Conservation (phyloP, 1,140 invertebrate genomes). For the Euura saliciscinereae region DNA sequence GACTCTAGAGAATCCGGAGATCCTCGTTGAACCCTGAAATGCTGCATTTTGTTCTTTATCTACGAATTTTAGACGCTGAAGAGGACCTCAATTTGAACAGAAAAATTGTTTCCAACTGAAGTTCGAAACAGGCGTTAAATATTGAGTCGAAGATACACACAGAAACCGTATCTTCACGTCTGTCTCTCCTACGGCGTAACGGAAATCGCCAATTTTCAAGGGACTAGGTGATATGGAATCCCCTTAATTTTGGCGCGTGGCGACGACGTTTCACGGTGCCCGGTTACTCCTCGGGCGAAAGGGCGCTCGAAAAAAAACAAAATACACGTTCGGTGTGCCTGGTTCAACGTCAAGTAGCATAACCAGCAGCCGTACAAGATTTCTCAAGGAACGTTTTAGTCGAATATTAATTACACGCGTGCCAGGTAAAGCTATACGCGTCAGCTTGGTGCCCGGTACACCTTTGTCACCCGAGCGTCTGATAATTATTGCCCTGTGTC, state of each 20-base stretch:
- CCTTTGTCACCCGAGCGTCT: background rate
- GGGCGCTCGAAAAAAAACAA: background rate
- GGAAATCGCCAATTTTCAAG: conserved; percentile 3
- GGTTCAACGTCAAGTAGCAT: too few species aligned
- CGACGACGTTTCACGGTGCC: background rate
- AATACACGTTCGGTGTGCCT: too few species aligned
- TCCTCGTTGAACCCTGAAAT: too few species aligned
- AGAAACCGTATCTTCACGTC: too few species aligned
- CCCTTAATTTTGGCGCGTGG: conserved; percentile 4
- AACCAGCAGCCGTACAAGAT: background rate
- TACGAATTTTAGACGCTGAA: too few species aligned
- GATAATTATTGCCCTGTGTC: background rate
- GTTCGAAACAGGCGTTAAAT: too few species aligned
- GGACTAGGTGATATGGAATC: background rate
- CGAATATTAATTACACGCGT: background rate
- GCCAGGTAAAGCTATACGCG: background rate
- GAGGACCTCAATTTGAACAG: too few species aligned
- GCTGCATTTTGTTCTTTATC: too few species aligned
- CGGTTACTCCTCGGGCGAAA: background rate
- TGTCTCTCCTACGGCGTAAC: background rate
- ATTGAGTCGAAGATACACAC: too few species aligned
- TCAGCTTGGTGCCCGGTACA: background rate
- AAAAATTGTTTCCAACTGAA: too few species aligned
- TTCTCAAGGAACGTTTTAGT: background rate
- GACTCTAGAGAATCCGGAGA: too few species aligned